These are phyloP conservation scores for Rhynchotus rufescens DNA, from an alignment of 2,797 vertebrate species.

Conservation along the genomic window DNA sequence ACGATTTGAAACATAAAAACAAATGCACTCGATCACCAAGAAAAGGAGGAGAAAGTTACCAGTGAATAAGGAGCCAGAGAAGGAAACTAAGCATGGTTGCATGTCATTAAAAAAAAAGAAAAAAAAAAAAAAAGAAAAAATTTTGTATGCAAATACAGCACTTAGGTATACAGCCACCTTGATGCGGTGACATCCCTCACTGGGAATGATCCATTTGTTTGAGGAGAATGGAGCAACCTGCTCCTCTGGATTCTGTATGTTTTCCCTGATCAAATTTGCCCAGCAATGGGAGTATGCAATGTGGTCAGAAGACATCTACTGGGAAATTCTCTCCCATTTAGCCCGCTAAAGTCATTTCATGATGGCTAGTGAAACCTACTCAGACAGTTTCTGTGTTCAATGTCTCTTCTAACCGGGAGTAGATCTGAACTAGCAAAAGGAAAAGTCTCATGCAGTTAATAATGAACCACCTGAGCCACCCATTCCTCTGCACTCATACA, in stretches of 20 bases:
- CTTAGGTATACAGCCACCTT: background rate
- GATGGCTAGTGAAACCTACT: background rate
- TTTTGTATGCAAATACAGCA: background rate
- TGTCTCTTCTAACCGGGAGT: background rate
- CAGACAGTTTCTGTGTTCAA: background rate
- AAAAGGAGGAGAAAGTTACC: background rate
- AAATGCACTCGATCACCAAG: background rate
- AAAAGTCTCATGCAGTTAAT: background rate
- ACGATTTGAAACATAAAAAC: background rate
- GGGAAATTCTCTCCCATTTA: background rate
- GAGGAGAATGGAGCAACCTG: background rate
- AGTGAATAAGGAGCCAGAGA: background rate
- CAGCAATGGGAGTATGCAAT: background rate
- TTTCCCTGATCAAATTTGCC: background rate
- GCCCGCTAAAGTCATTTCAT: background rate
- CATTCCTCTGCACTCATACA: background rate
- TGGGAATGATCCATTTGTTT: background rate
- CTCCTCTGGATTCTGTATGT: background rate
- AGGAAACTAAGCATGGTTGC: background rate
- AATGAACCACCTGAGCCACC: constrained; percentile 39
- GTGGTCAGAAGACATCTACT: background rate
- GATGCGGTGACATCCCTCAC: background rate
- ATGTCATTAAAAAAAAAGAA: background rate
- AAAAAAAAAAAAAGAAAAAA: background rate
- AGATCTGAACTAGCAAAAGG: constrained; percentile 9